Evolutionary conservation across 2,113 vertebrate species (phyloP).

Genomic region (Larimichthys polyactis): DNA sequence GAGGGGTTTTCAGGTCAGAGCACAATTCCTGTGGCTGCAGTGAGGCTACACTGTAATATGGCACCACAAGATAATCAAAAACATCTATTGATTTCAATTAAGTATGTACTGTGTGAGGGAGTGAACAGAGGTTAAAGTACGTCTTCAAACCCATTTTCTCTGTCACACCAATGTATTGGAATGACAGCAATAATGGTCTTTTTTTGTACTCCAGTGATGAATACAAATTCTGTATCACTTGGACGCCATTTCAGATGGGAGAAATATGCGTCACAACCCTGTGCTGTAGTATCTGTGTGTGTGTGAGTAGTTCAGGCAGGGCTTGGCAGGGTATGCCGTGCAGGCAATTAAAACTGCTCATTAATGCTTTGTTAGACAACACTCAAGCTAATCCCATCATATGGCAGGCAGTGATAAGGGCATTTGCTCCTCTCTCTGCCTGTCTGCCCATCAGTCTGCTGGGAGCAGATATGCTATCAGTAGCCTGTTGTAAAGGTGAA

Average conservation of each 20-base stretch:
- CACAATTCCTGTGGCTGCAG: neutral
- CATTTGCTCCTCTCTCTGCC: conserved; percentile 60
- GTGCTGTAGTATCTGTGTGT: conserved; percentile 10
- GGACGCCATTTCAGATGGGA: conserved; percentile 47
- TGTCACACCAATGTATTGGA: conserved; percentile 27
- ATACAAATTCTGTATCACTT: conserved; percentile 54
- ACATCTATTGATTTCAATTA: conserved; percentile 60
- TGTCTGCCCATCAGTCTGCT: conserved; percentile 71
- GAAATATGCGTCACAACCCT: conserved; percentile 41
- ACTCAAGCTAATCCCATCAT: conserved; percentile 79
- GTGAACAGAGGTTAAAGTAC: conserved; percentile 39
- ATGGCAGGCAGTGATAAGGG: conserved; percentile 79
- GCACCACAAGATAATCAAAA: conserved; percentile 33
- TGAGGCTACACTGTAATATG: conserved; percentile 2
- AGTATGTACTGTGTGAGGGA: conserved; percentile 15
- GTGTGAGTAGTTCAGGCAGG: conserved; percentile 43
- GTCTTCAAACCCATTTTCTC: conserved; percentile 19
- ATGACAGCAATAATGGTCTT: conserved; percentile 30
- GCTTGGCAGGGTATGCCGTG: conserved; percentile 58
- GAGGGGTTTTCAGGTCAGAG: conserved; percentile 6
- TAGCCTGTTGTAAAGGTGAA: conserved; percentile 67
- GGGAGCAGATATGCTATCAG: conserved; percentile 76
- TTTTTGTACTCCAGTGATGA: conserved; percentile 38
- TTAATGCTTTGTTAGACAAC: conserved; percentile 80
- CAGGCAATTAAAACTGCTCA: conserved; percentile 82